A percentile compares a stretch with the other conserved stretches of the same genome.
Conservation (phyloP, 1,140 invertebrate species). For the Stegodyphus mimosarum region DNA sequence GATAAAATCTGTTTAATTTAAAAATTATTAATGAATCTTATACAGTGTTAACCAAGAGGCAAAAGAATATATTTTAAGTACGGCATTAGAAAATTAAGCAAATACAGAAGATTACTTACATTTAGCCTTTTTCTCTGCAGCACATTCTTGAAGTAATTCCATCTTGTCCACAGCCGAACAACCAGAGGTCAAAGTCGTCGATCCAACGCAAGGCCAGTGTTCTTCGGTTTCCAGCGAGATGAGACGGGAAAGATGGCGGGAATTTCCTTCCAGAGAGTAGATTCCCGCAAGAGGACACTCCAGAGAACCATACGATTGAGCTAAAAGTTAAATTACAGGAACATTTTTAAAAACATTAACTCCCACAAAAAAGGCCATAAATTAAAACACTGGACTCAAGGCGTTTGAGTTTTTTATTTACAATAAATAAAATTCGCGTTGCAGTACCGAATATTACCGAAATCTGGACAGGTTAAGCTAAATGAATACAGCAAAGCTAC, state of each 20-base stretch:
- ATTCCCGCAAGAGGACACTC: constrained; percentile 57
- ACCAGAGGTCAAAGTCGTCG: constrained; percentile 44
- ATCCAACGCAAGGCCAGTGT: constrained; percentile 14
- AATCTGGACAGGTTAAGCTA: no score
- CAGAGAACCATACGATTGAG: constrained; percentile 33
- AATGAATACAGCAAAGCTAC: no score
- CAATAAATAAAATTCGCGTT: no score
- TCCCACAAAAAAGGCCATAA: not conserved
- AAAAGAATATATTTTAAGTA: no score
- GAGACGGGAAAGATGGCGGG: constrained; percentile 27
- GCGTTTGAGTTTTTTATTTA: no score
- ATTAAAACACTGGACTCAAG: not conserved
- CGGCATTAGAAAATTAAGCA: not conserved
- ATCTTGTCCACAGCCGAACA: constrained; percentile 57
- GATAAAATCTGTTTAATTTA: no score
- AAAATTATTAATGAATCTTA: no score
- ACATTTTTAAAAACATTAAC: not conserved
- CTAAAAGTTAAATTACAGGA: not conserved
- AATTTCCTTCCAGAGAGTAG: constrained; percentile 49
- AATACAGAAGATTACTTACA: constrained; percentile 32
- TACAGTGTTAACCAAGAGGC: no score
- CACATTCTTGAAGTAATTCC: constrained; percentile 48
- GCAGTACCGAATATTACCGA: no score
- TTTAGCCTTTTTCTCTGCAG: constrained; percentile 33
- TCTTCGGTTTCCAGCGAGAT: constrained; percentile 36